phyloP scores from a whole-genome alignment of 2,797 vertebrate species.

The Bradypodion ventrale region DNA sequence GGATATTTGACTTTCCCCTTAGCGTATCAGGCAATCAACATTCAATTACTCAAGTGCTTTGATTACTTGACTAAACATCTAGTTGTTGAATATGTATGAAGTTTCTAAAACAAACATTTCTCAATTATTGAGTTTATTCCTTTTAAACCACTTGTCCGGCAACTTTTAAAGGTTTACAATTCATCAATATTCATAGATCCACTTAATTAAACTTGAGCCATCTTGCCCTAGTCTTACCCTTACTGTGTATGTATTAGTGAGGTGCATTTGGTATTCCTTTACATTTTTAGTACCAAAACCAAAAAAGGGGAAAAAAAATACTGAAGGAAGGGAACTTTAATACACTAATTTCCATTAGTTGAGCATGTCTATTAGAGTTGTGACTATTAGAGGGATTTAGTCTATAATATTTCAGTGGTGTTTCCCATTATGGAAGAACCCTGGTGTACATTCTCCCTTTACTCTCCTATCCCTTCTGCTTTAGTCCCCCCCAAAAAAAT shows the following conservation, averaged over 20 bases:
- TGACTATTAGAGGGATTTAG: too few species aligned
- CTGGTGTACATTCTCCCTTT: too few species aligned
- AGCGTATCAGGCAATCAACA: conserved; percentile 69
- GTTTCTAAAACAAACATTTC: conserved; percentile 47
- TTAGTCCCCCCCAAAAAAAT: not conserved
- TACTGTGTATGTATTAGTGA: conserved; percentile 41
- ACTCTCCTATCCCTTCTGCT: not conserved
- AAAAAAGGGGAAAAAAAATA: not conserved
- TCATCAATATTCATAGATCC: conserved; percentile 63
- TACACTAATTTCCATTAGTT: too few species aligned
- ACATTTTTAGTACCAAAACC: not conserved
- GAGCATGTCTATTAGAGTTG: too few species aligned
- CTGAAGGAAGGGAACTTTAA: too few species aligned
- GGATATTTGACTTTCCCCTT: conserved; percentile 66
- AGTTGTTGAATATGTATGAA: conserved; percentile 70
- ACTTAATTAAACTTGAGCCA: conserved; percentile 52
- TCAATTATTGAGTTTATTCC: conserved; percentile 30
- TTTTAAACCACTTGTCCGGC: conserved; percentile 65
- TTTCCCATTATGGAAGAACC: too few species aligned
- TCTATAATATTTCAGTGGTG: too few species aligned
- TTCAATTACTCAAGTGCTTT: conserved; percentile 69
- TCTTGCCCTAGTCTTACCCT: conserved; percentile 50
- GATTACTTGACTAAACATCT: conserved; percentile 72
- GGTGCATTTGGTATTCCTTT: conserved; percentile 22
- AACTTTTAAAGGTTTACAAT: conserved; percentile 50